Evolutionary conservation across 2,113 vertebrate species (phyloP).

Genomic region (Hemiprocne comata): DNA sequence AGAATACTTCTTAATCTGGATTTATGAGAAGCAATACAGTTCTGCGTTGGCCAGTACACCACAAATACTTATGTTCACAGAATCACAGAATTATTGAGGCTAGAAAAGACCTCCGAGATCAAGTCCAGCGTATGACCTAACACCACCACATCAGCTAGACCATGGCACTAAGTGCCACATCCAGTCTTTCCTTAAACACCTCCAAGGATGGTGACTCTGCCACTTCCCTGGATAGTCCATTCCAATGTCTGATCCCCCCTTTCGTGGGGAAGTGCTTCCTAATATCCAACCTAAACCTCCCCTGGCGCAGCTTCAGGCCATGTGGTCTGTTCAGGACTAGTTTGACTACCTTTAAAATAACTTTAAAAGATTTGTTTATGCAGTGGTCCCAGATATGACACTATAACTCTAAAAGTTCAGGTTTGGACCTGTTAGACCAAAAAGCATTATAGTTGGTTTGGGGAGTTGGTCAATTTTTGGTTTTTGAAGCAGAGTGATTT

Average conservation of each 20-base stretch:
- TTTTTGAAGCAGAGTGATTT: background rate
- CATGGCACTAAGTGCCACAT: no score
- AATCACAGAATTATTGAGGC: no score
- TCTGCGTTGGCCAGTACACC: background rate
- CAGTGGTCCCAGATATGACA: background rate
- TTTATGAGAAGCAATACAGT: background rate
- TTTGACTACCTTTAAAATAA: background rate
- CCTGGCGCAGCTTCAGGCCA: no score
- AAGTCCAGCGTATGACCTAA: no score
- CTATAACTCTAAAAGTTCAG: background rate
- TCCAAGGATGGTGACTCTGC: no score
- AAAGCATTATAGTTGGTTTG: background rate
- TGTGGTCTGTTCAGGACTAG: accelerated
- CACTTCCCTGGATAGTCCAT: no score
- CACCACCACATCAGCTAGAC: no score
- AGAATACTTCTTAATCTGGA: background rate
- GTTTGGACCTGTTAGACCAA: background rate
- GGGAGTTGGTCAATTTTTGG: background rate
- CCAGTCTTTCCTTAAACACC: no score
- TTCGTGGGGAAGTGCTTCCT: no score
- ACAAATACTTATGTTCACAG: background rate
- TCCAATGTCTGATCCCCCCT: no score
- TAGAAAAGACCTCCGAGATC: no score
- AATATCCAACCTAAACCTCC: no score
- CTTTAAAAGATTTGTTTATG: background rate